Evolutionary conservation across 2,113 vertebrate species (phyloP), one percentile per base, ranked within the genome.

Genomic region (Scolopax mira): DNA sequence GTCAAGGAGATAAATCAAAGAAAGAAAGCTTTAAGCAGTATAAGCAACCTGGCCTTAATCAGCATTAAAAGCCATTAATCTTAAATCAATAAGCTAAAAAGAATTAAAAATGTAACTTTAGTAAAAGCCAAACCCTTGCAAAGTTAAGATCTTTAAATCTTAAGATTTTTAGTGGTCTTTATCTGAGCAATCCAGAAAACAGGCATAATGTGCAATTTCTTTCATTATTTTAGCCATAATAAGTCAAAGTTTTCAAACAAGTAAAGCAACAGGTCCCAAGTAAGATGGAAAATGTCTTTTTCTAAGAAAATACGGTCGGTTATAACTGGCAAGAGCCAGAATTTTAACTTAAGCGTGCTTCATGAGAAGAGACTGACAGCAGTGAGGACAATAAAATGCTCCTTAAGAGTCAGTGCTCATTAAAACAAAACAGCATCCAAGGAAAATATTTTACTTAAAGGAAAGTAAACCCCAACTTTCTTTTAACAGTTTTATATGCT

Each of bases 101-200:
- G 1, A 55, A 73, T 58, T 37, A 62, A 11, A 85, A 88, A 85
- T 27, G 2, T 11, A 71, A 28, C 17, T 48, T 55, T 4, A 17
- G 23, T 48, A 17, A 51, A 54, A 31, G 6, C 16, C 0, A 3
- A 66, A 25, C 3, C 1, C 4, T 69, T 61, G 18, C 6, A n/a
- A 82, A 88, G 7, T 31, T 48, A 13, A 75, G 60, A 6, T 35
- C 49, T n/a, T n/a, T n/a, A n/a, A n/a, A n/a, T n/a, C n/a, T n/a
- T 83, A 64, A 67, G 2, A 30, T 46, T 79, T 79, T 74, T 54
- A 17, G 22, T 44, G 5, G 28, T 35, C 28, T 80, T 88, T 92
- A 60, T 88, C 73, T 79, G 13, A 54, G 17, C 11, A 69, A 79
- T 48, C 15, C 31, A 35, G 22, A 62, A 84, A 49, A 89, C 39